Evolutionary conservation across 2,888 invertebrate species (phyloP).

Genomic region (Phrixothrix hirtus): DNA sequence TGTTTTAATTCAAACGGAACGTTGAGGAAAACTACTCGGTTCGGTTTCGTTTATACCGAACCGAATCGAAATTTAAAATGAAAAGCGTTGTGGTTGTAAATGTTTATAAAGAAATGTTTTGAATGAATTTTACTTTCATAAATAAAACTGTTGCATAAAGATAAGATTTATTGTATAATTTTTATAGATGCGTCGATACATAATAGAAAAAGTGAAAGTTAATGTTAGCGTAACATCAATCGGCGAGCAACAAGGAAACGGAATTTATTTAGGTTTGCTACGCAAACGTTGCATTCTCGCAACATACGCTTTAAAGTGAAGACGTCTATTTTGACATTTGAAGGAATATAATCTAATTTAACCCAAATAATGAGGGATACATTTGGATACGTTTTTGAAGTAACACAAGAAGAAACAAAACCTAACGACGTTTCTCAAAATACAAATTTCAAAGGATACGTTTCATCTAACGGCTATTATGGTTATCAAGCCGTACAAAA

Average conservation of each 20-base stretch:
- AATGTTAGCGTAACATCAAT: conserved; percentile 4
- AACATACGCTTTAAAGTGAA: conserved; percentile 8
- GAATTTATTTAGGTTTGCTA: conserved; percentile 34
- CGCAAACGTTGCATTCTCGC: conserved; percentile 35
- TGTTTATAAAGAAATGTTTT: no score
- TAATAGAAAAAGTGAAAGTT: conserved; percentile 20
- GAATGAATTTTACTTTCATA: no score
- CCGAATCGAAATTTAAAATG: no score
- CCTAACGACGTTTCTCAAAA: conserved; percentile 13
- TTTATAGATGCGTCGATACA: no score
- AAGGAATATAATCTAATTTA: background rate
- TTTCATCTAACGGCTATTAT: conserved; percentile 61
- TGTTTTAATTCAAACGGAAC: no score
- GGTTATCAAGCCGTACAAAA: conserved; percentile 57
- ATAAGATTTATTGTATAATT: no score
- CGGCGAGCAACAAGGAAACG: conserved; percentile 27
- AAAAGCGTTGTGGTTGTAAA: no score
- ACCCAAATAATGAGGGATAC: conserved; percentile 34
- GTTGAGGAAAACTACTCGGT: no score
- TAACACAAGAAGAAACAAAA: conserved; percentile 32
- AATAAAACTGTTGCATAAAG: no score
- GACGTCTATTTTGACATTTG: conserved; percentile 1
- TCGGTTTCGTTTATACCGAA: no score
- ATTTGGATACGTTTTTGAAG: conserved; percentile 33
- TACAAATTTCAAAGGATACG: conserved; percentile 51